Evolutionary conservation across 2,888 invertebrate genomes (phyloP).

Genomic region (Plutella xylostella): DNA sequence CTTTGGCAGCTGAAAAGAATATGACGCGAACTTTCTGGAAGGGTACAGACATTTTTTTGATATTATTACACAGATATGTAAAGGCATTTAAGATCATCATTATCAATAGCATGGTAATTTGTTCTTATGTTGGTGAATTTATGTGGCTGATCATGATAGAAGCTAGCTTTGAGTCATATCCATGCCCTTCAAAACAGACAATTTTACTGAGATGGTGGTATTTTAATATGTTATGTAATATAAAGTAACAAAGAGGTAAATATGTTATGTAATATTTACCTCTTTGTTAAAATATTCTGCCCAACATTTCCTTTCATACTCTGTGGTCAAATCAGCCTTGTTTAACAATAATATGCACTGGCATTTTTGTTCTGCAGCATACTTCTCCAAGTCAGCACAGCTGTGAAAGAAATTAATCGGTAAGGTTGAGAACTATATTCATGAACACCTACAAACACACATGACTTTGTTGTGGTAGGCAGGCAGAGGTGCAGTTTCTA

Average conservation of each 20-base stretch:
- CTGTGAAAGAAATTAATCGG: slow-evolving; percentile 45
- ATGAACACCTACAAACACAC: too few relatives aligned
- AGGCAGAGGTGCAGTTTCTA: too few relatives aligned
- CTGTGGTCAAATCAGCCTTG: slow-evolving; percentile 93
- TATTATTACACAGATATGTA: too few relatives aligned
- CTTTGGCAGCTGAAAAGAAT: slow-evolving; percentile 90
- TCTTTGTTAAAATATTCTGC: slow-evolving; percentile 82
- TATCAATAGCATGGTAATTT: too few relatives aligned
- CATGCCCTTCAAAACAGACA: too few relatives aligned
- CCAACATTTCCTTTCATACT: slow-evolving; percentile 85
- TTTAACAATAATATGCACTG: slow-evolving; percentile 89
- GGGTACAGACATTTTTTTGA: slow-evolving; percentile 1
- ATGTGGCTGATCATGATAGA: too few relatives aligned
- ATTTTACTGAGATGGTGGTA: too few relatives aligned
- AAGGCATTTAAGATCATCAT: too few relatives aligned
- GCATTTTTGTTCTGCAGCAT: slow-evolving; percentile 55
- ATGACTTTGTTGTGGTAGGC: too few relatives aligned
- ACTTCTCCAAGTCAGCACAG: slow-evolving; percentile 88
- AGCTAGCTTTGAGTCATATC: too few relatives aligned
- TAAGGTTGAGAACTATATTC: not conserved
- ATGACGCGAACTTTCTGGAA: slow-evolving; percentile 76
- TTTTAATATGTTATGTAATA: too few relatives aligned
- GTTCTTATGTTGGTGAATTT: too few relatives aligned
- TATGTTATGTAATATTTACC: slow-evolving; percentile 25
- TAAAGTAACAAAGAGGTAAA: not conserved